Base-by-base conservation (phyloP, 2,888 invertebrate genomes). In the Melikaiella ostensackeni region DNA sequence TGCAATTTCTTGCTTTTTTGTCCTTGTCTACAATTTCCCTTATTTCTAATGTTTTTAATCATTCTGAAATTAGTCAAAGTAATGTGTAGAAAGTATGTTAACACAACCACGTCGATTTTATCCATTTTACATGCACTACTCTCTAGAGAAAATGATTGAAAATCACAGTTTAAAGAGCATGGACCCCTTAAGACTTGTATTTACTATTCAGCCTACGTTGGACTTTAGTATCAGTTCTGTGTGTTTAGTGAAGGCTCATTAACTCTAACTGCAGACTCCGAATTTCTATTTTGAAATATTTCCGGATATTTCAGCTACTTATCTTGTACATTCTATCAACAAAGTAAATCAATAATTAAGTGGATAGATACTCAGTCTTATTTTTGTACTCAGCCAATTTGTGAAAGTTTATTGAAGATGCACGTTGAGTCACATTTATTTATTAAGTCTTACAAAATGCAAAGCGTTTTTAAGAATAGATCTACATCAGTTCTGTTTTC, bases 161-260 rank as follows among this genome's bases (percentile, higher is more conserved):
- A 66, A 66, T 66, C 66, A 27, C n/a, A 66, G 27, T 66, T 42
- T 66, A 66, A 66, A 66, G 42, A 66, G 46, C 66, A 42, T 46
- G 66, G 46, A 46, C 24, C 46, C 42, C 27, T 46, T 46, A n/a
- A 46, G 19, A 19, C 64, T 64, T 64, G 64, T 64, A 64, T 64
- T 64, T 64, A 46, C 66, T 66, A 24, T 13, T 46, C 46, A 46
- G 46, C 27, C 46, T 46, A 46, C 30, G 27, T 46, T 66, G 66
- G 46, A 66, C 66, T 66, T 66, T 66, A 33, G 42, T 66, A 50
- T 27, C 27, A 66, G 66, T 46, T 2, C 46, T 46, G 19, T 66
- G 46, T 66, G 42, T 66, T 66, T 46, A 66, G 66, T 66, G 66
- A 46, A 66, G 66, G 42, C 66, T 66, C 66, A 66, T 66, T 66